Percentiles rank a stretch among this genome's conserved stretches.
Conservation (phyloP, 2,888 invertebrate species). For the Archaeoteleia sp. region DNA sequence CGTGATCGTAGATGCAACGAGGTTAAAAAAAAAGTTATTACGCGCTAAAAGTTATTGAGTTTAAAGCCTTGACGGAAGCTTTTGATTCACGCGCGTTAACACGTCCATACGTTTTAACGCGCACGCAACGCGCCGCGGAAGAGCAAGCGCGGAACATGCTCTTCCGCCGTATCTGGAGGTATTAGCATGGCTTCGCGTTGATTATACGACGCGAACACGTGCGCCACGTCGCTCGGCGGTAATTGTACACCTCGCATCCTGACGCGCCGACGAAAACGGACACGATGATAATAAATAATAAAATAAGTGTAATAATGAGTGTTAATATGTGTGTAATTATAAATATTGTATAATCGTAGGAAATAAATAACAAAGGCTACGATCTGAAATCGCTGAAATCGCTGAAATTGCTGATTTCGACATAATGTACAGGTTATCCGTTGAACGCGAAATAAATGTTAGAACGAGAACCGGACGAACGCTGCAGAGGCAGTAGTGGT, state of each 20-base stretch:
- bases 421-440: no score
- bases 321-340: no score
- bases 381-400: no score
- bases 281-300: no score
- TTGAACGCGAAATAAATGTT: not conserved
- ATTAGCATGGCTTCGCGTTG: constrained; percentile 9
- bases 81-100: constrained; percentile 21
- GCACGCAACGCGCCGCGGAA: constrained; percentile 22
- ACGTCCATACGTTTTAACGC: constrained; percentile 18
- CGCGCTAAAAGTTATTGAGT: no score
- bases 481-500: not conserved
- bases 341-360: no score
- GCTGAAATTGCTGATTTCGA: not conserved
- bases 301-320: no score
- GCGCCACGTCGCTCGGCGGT: constrained; percentile 40
- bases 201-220: constrained; percentile 46
- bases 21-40: no score
- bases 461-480: not conserved
- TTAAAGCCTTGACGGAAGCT: not conserved
- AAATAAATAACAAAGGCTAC: no score
- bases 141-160: not conserved
- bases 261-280: constrained; percentile 37
- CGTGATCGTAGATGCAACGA: no score
- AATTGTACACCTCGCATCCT: constrained; percentile 47
- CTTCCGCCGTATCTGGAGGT: constrained; percentile 6